Evolutionary conservation across 2,888 invertebrate genomes (phyloP), one percentile per base, ranked within the genome.

Genomic region (Tetramorium bicarinatum): DNA sequence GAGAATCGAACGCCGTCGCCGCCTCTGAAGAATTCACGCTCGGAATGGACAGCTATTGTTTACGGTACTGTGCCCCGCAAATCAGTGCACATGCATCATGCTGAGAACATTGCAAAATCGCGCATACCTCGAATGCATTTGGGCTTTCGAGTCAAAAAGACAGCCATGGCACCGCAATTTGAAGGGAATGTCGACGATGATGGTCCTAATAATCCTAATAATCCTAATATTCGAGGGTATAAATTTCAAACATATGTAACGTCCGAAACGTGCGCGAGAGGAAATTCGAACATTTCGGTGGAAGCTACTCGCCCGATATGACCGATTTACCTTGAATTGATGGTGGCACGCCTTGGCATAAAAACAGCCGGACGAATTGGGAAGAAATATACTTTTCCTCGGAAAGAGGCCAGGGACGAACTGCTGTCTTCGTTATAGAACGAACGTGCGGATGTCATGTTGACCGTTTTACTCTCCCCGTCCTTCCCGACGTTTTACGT

Each of bases 21-120:
- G 49, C 18, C 54, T 8, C 54, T 44, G 56, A 80, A 71, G 79
- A 72, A 80, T 72, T 80, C 72, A 80, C 79, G 59, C 18, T 47
- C 13, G 13, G 9, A 49, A 80, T 59, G 59, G 34, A 79, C 71
- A 79, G 44, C 21, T 56, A 79, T 79, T 79, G 79, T 79, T 59
- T 79, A 54, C 34, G 44, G 25, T n/a, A 18, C 9, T n/a, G 15
- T 11, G 11, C 34, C 11, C 11, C n/a, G 15, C 21, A 18, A 56
- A 56, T 54, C 52, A 25, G 25, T 18, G 15, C 7, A 56, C 9
- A 29, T 38, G 38, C 52, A n/a, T 66, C 49, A 66, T 7, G 44
- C 41, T 18, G 25, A 11, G 29, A 67, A 52, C 18, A 9, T 64
- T 29, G 38, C 8, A 21, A 38, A 18, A 67, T 41, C 25, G 44